Evolutionary conservation across 2,797 vertebrate genomes (phyloP), one percentile per base, ranked within the genome.

Genomic region (Sphaeramia orbicularis): DNA sequence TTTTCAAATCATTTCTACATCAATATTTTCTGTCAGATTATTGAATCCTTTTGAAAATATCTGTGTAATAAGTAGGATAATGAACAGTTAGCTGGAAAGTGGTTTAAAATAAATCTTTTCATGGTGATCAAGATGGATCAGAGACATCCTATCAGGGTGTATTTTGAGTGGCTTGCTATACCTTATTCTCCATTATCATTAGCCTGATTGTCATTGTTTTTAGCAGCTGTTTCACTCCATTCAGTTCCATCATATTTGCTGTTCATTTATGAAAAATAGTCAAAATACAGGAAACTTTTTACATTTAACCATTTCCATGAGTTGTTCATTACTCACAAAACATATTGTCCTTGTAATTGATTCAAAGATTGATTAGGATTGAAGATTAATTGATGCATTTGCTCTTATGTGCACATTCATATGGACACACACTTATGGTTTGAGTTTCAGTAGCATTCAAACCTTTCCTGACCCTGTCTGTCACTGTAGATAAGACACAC

Each of bases 401-500:
- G 13, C 16, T 40, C n/a, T 11, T 5, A 24, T 13, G 57, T 35
- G 12, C 8, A 47, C 53, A 65, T 1, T 8, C 32, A 10, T 35
- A 35, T 35, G 9, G 6, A n/a, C 16, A 37, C 19, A 15, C 16
- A 35, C 18, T 7, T 48, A 14, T 16, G 2, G 62, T 12, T 40
- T 56, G 24, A 37, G 6, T 19, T 30, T 52, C 24, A 52, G 15
- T 44, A 18, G 38, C 40, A 38, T 15, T 41, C 27, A 63, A 58
- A 72, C 76, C 51, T 74, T 76, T 64, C 51, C 48, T 64, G 57
- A 69, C 63, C 15, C 49, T 36, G 59, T 18, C 76, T 88, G 81
- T 55, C 13, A 0, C n/a, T 51, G 56, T 36, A 76, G 89, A 90
- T 89, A 88, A 90, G 57, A 42, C 59, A 7, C 35, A 11, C 24